A percentile compares a stretch with the other conserved stretches of the same genome.
These are phyloP conservation scores for Chironomus striatipennis DNA, from an alignment of 1,140 invertebrate genomes.

Conservation along the genomic window DNA sequence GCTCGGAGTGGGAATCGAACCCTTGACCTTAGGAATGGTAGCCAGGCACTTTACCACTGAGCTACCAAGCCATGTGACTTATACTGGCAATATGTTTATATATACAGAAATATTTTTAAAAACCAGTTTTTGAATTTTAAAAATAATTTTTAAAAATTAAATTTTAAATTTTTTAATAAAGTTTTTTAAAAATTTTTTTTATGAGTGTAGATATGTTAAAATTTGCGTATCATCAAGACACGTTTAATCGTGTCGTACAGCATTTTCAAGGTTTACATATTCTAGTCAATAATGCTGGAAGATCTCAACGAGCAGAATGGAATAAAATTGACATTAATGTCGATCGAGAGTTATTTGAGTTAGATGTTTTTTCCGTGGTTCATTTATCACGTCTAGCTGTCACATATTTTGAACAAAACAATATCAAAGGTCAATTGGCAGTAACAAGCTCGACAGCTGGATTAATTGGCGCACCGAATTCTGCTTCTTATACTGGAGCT, in stretches of 20 bases:
- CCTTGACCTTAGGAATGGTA: too few relatives aligned
- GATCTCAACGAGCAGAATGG: slow-evolving; percentile 70
- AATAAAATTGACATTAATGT: slow-evolving; percentile 65
- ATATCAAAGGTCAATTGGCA: slow-evolving; percentile 56
- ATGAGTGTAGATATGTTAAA: slow-evolving; percentile 62
- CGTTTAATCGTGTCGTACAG: slow-evolving; percentile 55
- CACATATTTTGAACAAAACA: slow-evolving; percentile 52
- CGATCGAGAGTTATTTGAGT: slow-evolving; percentile 67
- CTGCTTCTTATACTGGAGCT: slow-evolving; percentile 65
- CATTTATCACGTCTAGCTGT: slow-evolving; percentile 60
- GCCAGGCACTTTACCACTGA: too few relatives aligned
- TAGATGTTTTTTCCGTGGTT: slow-evolving; percentile 72
- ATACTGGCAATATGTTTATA: too few relatives aligned
- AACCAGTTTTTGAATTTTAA: too few relatives aligned
- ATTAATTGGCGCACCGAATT: slow-evolving; percentile 58
- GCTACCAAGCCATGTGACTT: too few relatives aligned
- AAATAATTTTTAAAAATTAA: too few relatives aligned
- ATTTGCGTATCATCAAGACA: slow-evolving; percentile 49
- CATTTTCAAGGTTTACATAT: slow-evolving; percentile 70
- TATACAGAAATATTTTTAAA: too few relatives aligned
- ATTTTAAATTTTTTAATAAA: too few relatives aligned
- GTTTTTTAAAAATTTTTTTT: too few relatives aligned
- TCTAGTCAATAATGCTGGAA: slow-evolving; percentile 72
- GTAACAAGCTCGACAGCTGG: slow-evolving; percentile 67
- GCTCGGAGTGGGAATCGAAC: too few relatives aligned